A percentile compares a stretch with the other conserved stretches of the same genome.
Evolutionary conservation across 2,797 vertebrate species (phyloP).

Genomic region (Pelobates cultripes): DNA sequence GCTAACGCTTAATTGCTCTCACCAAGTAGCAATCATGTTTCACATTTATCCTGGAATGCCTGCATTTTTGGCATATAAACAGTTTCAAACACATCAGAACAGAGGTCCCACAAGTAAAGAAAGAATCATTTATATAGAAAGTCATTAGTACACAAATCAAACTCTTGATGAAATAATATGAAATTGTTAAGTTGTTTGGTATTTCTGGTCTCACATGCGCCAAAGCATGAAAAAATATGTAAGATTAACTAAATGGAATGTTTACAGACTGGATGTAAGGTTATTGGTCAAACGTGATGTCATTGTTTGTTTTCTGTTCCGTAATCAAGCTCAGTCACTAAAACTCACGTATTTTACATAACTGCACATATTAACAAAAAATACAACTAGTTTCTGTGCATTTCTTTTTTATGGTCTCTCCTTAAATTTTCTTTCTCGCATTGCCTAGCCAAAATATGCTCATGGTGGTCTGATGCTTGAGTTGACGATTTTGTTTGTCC

Average conservation of each 20-base stretch:
- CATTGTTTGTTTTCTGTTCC: slow-evolving; percentile 61
- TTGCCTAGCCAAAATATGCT: too few relatives aligned
- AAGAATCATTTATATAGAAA: slow-evolving; percentile 55
- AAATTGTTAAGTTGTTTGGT: slow-evolving; percentile 46
- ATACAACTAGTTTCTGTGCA: too few relatives aligned
- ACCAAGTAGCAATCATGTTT: slow-evolving; percentile 57
- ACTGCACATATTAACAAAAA: neutral
- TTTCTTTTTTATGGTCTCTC: too few relatives aligned
- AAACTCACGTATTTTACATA: slow-evolving; percentile 78
- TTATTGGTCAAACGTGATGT: slow-evolving; percentile 61
- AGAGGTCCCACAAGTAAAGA: slow-evolving; percentile 56
- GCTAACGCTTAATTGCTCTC: slow-evolving; percentile 42
- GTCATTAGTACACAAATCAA: slow-evolving; percentile 58
- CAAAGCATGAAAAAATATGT: slow-evolving; percentile 56
- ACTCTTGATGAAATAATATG: slow-evolving; percentile 49
- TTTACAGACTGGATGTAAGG: slow-evolving; percentile 67
- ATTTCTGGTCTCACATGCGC: slow-evolving; percentile 57
- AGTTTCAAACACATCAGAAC: slow-evolving; percentile 56
- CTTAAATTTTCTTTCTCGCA: too few relatives aligned
- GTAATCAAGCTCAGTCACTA: slow-evolving; percentile 75
- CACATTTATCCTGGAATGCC: slow-evolving; percentile 56
- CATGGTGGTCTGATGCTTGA: too few relatives aligned
- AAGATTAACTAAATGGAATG: slow-evolving; percentile 67
- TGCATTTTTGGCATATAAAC: slow-evolving; percentile 58
- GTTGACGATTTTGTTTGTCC: too few relatives aligned